These are phyloP conservation scores for Myotis daubentonii DNA, from an alignment of 2,797 vertebrate species.

Conservation along the genomic window DNA sequence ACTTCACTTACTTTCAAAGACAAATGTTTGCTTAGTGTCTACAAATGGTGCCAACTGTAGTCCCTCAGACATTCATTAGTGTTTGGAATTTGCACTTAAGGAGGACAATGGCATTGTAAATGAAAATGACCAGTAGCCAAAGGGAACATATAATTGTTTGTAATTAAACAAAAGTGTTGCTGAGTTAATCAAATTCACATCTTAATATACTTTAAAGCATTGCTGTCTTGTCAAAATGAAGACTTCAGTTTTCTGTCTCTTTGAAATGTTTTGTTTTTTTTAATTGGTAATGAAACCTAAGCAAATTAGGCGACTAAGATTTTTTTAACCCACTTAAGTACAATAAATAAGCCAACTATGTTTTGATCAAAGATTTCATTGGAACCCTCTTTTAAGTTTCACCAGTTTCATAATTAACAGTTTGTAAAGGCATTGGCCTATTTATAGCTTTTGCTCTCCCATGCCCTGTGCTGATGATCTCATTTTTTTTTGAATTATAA, in stretches of 20 bases:
- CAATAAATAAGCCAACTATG: slow-evolving; percentile 83
- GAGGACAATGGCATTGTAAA: slow-evolving; percentile 80
- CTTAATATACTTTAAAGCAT: slow-evolving; percentile 76
- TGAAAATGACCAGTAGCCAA: slow-evolving; percentile 84
- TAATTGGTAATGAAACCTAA: slow-evolving; percentile 80
- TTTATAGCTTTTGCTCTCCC: slow-evolving; percentile 80
- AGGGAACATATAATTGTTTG: slow-evolving; percentile 83
- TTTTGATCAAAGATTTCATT: slow-evolving; percentile 86
- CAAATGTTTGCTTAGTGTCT: slow-evolving; percentile 80
- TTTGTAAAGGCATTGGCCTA: slow-evolving; percentile 82
- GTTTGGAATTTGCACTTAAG: slow-evolving; percentile 80
- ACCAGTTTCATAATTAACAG: slow-evolving; percentile 85
- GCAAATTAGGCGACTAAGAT: slow-evolving; percentile 80
- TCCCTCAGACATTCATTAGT: slow-evolving; percentile 74
- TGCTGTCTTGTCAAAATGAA: slow-evolving; percentile 75
- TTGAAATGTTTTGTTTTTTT: slow-evolving; percentile 64
- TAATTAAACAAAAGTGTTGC: slow-evolving; percentile 82
- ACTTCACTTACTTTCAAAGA: slow-evolving; percentile 80
- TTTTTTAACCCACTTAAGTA: slow-evolving; percentile 81
- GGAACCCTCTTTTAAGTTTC: slow-evolving; percentile 83
- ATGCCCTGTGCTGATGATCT: slow-evolving; percentile 70
- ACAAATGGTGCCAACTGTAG: slow-evolving; percentile 69
- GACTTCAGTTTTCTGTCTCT: slow-evolving; percentile 75
- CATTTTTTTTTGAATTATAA: slow-evolving; percentile 73
- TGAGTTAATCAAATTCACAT: slow-evolving; percentile 82